phyloP scores from a whole-genome alignment of 2,888 invertebrate genomes.

The Tiliacea aurago region DNA sequence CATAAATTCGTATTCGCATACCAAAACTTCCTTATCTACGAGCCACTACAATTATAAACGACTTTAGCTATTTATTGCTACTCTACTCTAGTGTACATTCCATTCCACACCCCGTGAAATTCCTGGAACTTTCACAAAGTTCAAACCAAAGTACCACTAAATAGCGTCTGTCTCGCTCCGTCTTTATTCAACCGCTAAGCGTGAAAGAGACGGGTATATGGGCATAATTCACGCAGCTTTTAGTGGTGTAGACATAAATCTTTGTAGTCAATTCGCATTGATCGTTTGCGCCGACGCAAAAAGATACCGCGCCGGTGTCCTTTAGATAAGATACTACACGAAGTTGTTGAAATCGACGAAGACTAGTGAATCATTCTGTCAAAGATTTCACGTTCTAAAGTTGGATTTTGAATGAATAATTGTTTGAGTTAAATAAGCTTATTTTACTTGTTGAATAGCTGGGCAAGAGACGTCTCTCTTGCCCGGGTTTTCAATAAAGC shows the following conservation, averaged over 20 bases:
- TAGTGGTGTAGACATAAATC: slow-evolving; percentile 81
- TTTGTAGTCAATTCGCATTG: slow-evolving; percentile 80
- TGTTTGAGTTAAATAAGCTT: background rate
- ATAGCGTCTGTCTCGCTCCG: slow-evolving; percentile 60
- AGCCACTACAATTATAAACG: slow-evolving; percentile 55
- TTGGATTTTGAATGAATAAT: slow-evolving; percentile 1
- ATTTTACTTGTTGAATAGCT: background rate
- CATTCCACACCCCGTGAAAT: slow-evolving; percentile 58
- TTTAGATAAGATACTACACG: slow-evolving; percentile 61
- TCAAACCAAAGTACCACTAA: slow-evolving; percentile 59
- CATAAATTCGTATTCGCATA: slow-evolving; percentile 52
- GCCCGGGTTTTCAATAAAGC: too few relatives aligned
- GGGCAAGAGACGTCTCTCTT: too few relatives aligned
- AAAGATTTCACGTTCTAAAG: slow-evolving; percentile 11
- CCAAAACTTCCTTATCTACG: slow-evolving; percentile 53
- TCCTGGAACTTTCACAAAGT: slow-evolving; percentile 66
- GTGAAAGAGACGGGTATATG: slow-evolving; percentile 69
- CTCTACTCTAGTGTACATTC: slow-evolving; percentile 48
- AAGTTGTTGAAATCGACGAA: slow-evolving; percentile 43
- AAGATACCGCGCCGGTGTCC: slow-evolving; percentile 74
- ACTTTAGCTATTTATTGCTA: slow-evolving; percentile 61
- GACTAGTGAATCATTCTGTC: slow-evolving; percentile 35
- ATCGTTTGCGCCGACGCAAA: slow-evolving; percentile 78
- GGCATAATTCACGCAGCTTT: slow-evolving; percentile 81
- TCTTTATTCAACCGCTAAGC: slow-evolving; percentile 32